Evolutionary conservation across 2,888 invertebrate species (phyloP).

Genomic region (Phaonia tiefii): DNA sequence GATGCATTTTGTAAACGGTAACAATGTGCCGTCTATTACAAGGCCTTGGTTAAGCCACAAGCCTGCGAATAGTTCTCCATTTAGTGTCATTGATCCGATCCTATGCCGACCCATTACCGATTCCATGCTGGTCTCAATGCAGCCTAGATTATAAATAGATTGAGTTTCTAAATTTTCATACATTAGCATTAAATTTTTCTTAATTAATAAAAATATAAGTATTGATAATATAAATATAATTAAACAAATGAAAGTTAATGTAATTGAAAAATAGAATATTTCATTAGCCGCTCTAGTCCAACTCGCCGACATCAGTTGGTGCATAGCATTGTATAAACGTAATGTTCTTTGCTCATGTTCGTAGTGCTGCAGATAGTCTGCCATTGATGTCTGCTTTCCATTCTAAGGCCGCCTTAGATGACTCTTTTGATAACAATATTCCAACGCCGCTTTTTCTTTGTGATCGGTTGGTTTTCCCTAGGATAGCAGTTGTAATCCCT

Average conservation of each 20-base stretch:
- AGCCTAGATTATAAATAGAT: background rate
- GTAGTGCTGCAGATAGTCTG: background rate
- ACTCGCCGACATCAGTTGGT: no score
- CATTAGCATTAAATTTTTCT: background rate
- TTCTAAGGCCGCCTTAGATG: background rate
- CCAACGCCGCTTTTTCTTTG: background rate
- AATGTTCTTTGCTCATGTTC: background rate
- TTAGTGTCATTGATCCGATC: background rate
- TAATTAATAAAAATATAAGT: no score
- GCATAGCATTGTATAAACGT: background rate
- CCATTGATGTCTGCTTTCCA: background rate
- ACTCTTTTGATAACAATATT: background rate
- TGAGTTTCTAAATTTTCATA: no score
- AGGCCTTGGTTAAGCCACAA: background rate
- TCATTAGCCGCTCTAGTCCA: background rate
- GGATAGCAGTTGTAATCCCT: background rate
- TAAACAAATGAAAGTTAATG: no score
- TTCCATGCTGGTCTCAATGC: background rate
- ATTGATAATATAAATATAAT: no score
- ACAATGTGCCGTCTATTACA: background rate
- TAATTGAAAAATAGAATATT: no score
- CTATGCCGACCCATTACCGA: no score
- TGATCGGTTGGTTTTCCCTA: background rate
- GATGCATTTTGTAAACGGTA: no score
- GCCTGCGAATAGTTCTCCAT: background rate